Conservation (phyloP, 2,888 invertebrate genomes). For the Drosophila mulleri region DNA sequence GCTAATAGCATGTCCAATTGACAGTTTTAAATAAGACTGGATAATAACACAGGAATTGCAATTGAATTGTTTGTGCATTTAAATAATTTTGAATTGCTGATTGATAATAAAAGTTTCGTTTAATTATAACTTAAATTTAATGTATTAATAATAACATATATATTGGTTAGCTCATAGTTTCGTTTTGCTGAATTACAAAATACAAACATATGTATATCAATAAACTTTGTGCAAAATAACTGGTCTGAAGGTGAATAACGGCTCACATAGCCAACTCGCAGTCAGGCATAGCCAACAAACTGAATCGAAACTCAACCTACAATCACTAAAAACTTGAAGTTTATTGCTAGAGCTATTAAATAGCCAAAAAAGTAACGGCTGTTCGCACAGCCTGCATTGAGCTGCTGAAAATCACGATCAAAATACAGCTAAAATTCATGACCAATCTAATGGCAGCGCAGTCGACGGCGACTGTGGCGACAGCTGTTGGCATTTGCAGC, state of each 20-base stretch:
- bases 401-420: slow-evolving; percentile 74
- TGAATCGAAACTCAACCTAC: slow-evolving; percentile 44
- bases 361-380: slow-evolving; percentile 26
- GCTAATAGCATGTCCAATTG: neutral
- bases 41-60: neutral
- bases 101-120: neutral
- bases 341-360: slow-evolving; percentile 75
- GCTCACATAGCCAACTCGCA: slow-evolving; percentile 27
- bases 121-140: neutral
- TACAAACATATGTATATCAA: neutral
- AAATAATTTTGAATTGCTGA: no score
- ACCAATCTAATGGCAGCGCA: slow-evolving; percentile 54
- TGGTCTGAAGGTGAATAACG: slow-evolving; percentile 58
- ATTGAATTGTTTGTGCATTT: no score
- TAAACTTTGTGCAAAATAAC: slow-evolving; percentile 17
- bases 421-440: slow-evolving; percentile 67
- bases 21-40: neutral
- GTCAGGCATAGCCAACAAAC: slow-evolving; percentile 43
- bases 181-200: slow-evolving; percentile 6
- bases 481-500: slow-evolving; percentile 24
- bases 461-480: slow-evolving; percentile 6
- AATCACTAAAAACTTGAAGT: slow-evolving; percentile 69
- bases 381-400: slow-evolving; percentile 12
- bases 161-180: slow-evolving; percentile 1
- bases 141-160: slow-evolving; percentile 1